Percentiles rank a stretch among this genome's conserved stretches.
Conservation (phyloP, 1,140 invertebrate species). For the Hypsibius dujardini region DNA sequence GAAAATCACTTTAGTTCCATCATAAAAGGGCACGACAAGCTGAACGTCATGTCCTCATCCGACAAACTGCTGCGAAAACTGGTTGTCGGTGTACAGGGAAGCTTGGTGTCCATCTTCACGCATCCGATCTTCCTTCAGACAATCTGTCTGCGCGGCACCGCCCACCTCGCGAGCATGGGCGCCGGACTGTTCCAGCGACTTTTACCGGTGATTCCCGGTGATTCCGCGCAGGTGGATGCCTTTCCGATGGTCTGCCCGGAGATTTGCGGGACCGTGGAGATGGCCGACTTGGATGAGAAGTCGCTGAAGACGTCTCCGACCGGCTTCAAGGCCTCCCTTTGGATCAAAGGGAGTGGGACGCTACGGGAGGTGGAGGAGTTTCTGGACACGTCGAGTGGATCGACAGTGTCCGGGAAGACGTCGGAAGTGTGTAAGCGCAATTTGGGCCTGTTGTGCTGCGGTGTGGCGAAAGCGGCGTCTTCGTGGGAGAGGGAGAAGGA, state of each 20-base stretch:
- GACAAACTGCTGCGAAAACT: background rate
- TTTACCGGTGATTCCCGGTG: too few species aligned
- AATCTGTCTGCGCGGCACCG: background rate
- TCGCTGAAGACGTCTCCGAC: background rate
- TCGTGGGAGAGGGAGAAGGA: too few species aligned
- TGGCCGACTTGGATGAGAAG: too few species aligned
- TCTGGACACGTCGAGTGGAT: background rate
- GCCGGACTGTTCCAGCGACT: background rate
- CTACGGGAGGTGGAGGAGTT: background rate
- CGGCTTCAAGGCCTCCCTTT: background rate
- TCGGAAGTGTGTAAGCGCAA: background rate
- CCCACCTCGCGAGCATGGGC: background rate
- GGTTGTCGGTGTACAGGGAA: conserved; percentile 13
- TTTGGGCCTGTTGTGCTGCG: background rate
- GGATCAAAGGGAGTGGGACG: background rate
- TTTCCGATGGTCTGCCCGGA: too few species aligned
- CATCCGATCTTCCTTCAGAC: conserved; percentile 7
- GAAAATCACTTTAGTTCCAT: background rate
- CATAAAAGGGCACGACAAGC: background rate
- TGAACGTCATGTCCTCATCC: background rate
- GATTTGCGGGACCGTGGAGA: too few species aligned
- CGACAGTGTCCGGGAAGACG: background rate
- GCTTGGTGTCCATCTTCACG: background rate
- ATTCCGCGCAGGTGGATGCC: background rate
- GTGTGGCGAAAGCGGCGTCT: too few species aligned